Evolutionary conservation across 2,113 vertebrate species (phyloP).

Genomic region (Daphoenositta chrysoptera): DNA sequence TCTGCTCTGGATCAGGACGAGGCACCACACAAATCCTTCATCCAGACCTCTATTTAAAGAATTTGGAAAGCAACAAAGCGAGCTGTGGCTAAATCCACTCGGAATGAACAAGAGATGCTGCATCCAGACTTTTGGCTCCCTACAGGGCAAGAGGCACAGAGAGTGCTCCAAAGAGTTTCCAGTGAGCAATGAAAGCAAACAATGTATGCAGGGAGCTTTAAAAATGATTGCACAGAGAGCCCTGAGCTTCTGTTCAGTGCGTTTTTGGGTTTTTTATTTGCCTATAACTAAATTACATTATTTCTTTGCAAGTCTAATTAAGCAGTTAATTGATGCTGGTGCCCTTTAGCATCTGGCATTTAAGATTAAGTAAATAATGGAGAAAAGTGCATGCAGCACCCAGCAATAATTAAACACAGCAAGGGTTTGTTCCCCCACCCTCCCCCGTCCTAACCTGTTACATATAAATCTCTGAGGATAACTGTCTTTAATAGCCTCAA

Average conservation of each 20-base stretch:
- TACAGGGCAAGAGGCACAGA: background rate
- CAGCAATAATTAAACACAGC: constrained; percentile 35
- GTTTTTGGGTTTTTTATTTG: background rate
- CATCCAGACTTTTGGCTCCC: background rate
- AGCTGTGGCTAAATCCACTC: background rate
- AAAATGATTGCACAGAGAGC: constrained; percentile 7
- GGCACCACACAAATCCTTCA: background rate
- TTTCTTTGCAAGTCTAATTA: constrained; percentile 68
- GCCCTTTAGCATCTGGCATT: constrained; percentile 64
- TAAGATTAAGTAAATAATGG: constrained; percentile 60
- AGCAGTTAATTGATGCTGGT: constrained; percentile 61
- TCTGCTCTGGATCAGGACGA: background rate
- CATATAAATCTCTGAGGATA: background rate
- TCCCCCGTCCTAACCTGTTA: background rate
- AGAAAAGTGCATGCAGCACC: constrained; percentile 11
- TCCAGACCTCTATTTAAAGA: background rate
- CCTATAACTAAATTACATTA: constrained; percentile 38
- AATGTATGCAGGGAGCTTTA: background rate
- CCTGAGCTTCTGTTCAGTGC: background rate
- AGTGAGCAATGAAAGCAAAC: background rate
- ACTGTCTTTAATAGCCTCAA: background rate
- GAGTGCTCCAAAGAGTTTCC: background rate
- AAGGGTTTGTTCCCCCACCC: background rate
- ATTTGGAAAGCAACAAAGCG: background rate
- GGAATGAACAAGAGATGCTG: background rate